phyloP scores from a whole-genome alignment of 2,888 invertebrate genomes.

The Sarcophaga subvicina region DNA sequence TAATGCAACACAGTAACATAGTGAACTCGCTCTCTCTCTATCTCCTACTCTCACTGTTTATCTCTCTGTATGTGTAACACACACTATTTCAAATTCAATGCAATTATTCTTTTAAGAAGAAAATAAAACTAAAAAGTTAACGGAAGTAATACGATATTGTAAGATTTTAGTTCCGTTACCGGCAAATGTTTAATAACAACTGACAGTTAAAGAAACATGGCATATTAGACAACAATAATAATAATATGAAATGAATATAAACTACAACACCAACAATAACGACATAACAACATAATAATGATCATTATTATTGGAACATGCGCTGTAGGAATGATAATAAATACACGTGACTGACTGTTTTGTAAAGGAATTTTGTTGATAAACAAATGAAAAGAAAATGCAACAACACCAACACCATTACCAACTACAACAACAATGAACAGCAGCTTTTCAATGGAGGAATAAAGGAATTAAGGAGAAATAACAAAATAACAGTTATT shows the following conservation, averaged over 20 bases:
- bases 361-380: background rate
- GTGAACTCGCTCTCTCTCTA: no score
- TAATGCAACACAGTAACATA: no score
- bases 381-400: background rate
- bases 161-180: conserved; percentile 52
- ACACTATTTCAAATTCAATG: background rate
- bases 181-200: conserved; percentile 63
- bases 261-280: conserved; percentile 22
- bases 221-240: conserved; percentile 22
- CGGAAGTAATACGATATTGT: conserved; percentile 48
- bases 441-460: no score
- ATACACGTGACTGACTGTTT: conserved; percentile 46
- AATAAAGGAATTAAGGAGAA: background rate
- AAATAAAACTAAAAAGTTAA: conserved; percentile 22
- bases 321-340: background rate
- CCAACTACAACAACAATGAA: background rate
- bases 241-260: background rate
- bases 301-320: conserved; percentile 49
- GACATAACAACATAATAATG: background rate
- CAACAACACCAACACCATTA: background rate
- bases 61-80: background rate
- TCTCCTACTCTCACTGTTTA: background rate
- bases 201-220: conserved; percentile 40
- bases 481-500: background rate
- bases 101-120: background rate